These are phyloP conservation scores for Sula dactylatra DNA, from an alignment of 2,113 vertebrate species.

Conservation along the genomic window DNA sequence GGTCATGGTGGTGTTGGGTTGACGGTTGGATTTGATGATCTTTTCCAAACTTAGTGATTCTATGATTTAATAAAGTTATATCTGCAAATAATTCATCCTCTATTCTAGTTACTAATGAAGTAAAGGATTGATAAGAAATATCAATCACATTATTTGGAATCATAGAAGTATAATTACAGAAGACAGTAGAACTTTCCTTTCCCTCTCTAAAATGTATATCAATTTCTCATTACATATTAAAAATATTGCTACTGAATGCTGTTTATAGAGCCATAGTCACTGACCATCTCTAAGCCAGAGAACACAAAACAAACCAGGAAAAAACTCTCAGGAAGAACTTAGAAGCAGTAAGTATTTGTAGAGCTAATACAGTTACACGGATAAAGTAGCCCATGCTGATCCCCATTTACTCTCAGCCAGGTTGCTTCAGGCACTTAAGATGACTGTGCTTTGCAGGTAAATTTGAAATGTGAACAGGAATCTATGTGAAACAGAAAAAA, in stretches of 20 bases:
- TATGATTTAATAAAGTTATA: background rate
- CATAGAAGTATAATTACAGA: background rate
- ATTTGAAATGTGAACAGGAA: background rate
- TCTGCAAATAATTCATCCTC: background rate
- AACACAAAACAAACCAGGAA: background rate
- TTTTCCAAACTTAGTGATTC: no score
- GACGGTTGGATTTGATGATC: no score
- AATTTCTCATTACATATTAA: background rate
- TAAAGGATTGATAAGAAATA: background rate
- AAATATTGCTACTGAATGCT: background rate
- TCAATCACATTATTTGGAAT: background rate
- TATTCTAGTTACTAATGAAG: background rate
- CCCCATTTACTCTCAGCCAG: background rate
- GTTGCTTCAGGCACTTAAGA: background rate
- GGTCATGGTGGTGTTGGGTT: no score
- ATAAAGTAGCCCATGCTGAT: background rate
- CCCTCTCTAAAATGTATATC: background rate
- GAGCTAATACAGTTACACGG: background rate
- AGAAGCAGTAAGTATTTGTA: background rate
- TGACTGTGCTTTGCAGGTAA: background rate
- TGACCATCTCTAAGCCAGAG: background rate
- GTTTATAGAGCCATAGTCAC: background rate
- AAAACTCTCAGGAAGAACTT: background rate
- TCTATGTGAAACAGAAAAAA: background rate
- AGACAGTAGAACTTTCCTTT: background rate